Percentiles rank a stretch among this genome's conserved stretches.
Evolutionary conservation across 2,113 vertebrate genomes (phyloP).

Genomic region (Solenodon paradoxus): DNA sequence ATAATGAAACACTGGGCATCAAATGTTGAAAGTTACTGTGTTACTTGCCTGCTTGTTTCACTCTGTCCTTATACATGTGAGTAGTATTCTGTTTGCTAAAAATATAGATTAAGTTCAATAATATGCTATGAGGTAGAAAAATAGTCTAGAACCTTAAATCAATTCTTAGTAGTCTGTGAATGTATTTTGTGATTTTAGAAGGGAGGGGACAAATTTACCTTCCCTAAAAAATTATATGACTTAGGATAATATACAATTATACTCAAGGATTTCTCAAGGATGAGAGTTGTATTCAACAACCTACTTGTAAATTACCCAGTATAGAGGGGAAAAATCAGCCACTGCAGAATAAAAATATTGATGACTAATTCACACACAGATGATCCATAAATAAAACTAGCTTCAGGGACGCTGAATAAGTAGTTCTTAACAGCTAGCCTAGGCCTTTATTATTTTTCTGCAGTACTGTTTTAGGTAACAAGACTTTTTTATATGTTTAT

Average conservation of each 20-base stretch:
- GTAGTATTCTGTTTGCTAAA: not conserved
- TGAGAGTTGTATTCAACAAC: not conserved
- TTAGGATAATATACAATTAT: constrained; percentile 36
- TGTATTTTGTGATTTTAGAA: not conserved
- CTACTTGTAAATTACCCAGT: not conserved
- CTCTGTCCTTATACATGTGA: not conserved
- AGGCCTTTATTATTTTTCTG: not conserved
- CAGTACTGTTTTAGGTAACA: constrained; percentile 8
- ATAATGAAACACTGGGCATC: not conserved
- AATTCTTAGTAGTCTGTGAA: not conserved
- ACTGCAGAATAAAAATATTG: constrained; percentile 25
- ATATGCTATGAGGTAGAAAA: not conserved
- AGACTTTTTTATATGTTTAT: not conserved
- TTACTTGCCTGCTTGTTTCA: not conserved
- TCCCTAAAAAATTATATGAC: not conserved
- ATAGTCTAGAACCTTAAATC: not conserved
- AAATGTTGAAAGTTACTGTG: constrained; percentile 3
- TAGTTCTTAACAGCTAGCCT: not conserved
- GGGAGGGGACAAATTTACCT: not conserved
- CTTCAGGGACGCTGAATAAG: not conserved
- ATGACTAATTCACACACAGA: not conserved
- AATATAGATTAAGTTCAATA: not conserved
- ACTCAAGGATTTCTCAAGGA: constrained; percentile 36
- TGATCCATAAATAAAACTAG: not conserved
- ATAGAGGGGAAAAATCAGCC: not conserved